A percentile compares a stretch with the other conserved stretches of the same genome.
phyloP scores from a whole-genome alignment of 2,797 vertebrate genomes.

The Acanthornis magna region DNA sequence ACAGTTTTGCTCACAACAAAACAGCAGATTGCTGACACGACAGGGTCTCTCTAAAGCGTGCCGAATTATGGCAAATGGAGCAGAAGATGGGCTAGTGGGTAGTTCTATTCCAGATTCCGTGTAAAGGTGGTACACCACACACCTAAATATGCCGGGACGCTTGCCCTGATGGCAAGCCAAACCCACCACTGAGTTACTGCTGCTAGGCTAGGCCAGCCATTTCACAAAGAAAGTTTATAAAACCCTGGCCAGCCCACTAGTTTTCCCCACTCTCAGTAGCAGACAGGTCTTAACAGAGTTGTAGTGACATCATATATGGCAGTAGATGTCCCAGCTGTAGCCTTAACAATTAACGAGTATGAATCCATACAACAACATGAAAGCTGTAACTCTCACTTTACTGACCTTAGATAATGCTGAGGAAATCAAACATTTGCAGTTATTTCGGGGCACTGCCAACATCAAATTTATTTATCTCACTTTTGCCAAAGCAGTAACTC shows the following conservation, averaged over 20 bases:
- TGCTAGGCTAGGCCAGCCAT: not conserved
- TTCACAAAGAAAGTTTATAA: not conserved
- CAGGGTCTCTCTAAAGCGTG: not conserved
- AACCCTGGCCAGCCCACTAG: not conserved
- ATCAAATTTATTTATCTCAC: not conserved
- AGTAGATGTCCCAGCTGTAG: not conserved
- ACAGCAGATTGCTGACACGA: slow-evolving; percentile 55
- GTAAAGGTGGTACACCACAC: not conserved
- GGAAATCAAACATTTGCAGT: not conserved
- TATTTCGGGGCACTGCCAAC: not conserved
- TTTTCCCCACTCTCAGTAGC: not conserved
- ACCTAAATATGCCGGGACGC: not conserved
- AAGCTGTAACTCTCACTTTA: not conserved
- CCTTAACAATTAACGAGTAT: not conserved
- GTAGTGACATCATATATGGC: not conserved
- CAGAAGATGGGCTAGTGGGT: slow-evolving; percentile 43
- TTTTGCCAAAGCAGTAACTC: not conserved
- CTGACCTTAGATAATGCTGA: not conserved
- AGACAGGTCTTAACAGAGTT: not conserved
- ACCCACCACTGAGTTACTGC: not conserved
- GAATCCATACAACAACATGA: not conserved
- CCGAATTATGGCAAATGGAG: slow-evolving; percentile 39
- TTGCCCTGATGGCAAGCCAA: slow-evolving; percentile 40
- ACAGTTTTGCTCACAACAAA: slow-evolving; percentile 53
- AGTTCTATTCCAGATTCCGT: not conserved